phyloP scores from a whole-genome alignment of 2,888 invertebrate species.

The Psococerastis gibbosa region DNA sequence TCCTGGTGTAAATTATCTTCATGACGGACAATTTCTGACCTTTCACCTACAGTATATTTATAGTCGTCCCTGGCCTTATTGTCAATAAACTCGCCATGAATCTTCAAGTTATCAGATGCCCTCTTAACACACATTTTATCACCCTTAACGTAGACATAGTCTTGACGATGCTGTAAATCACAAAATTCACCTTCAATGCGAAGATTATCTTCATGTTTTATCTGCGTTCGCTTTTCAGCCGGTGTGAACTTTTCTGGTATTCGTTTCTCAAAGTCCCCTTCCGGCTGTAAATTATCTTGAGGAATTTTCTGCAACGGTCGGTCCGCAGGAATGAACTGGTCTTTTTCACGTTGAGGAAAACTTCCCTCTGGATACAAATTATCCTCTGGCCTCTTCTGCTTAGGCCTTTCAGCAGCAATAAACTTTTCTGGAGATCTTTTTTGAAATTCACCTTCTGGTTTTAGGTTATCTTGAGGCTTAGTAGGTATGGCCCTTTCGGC shows the following conservation, averaged over 20 bases:
- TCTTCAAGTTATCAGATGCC: constrained; percentile 31
- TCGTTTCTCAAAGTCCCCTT: constrained; percentile 34
- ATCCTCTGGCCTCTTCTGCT: constrained; percentile 17
- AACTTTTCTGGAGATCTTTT: constrained; percentile 18
- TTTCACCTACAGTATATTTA: constrained; percentile 35
- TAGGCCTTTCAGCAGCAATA: constrained; percentile 16
- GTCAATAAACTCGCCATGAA: constrained; percentile 28
- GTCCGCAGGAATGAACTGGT: constrained; percentile 26
- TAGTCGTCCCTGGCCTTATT: constrained; percentile 23
- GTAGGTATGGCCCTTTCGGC: constrained; percentile 21
- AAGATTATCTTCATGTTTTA: constrained; percentile 31
- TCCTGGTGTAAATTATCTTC: constrained; percentile 31
- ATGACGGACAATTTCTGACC: constrained; percentile 41
- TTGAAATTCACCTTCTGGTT: constrained; percentile 21
- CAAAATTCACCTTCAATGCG: constrained; percentile 27
- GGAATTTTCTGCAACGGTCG: constrained; percentile 26
- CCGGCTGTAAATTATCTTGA: constrained; percentile 34
- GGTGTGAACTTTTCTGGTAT: constrained; percentile 16
- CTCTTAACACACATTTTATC: constrained; percentile 26
- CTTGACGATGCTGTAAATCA: constrained; percentile 18
- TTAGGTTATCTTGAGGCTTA: constrained; percentile 23
- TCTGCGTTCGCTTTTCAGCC: constrained; percentile 26
- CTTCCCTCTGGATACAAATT: constrained; percentile 26
- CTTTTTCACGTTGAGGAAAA: constrained; percentile 22
- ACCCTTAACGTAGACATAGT: constrained; percentile 21